Conservation (phyloP, 2,797 vertebrate species). For the Syndactyla subalaris region DNA sequence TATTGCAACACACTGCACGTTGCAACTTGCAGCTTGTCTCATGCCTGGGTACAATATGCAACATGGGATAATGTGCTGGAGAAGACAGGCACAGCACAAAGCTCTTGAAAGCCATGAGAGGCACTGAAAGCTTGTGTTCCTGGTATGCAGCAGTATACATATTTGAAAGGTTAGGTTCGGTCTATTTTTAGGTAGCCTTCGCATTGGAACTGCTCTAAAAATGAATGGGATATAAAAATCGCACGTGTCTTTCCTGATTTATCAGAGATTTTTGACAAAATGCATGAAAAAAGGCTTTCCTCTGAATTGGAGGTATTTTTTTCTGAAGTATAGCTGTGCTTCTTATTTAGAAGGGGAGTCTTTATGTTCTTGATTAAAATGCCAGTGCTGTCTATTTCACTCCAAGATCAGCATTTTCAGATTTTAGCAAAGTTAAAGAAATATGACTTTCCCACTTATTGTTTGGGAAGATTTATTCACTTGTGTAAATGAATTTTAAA, state of each 20-base stretch:
- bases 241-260: constrained; percentile 9
- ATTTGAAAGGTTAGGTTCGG: constrained; percentile 70
- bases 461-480: constrained; percentile 72
- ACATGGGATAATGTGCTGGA: background rate
- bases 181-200: constrained; percentile 77
- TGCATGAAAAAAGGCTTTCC: background rate
- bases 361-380: constrained; percentile 60
- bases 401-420: constrained; percentile 65
- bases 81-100: constrained; percentile 40
- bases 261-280: constrained; percentile 46
- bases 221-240: constrained; percentile 64
- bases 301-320: background rate
- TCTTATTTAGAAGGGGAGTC: constrained; percentile 33
- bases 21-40: background rate
- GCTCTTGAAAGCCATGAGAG: constrained; percentile 56
- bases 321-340: background rate
- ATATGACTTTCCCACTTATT: constrained; percentile 65
- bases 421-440: constrained; percentile 68
- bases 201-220: constrained; percentile 61
- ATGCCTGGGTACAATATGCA: background rate
- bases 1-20: background rate
- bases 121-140: constrained; percentile 26
- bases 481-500: constrained; percentile 67
- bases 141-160: constrained; percentile 64
- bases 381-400: constrained; percentile 33